These are phyloP conservation scores for Andrena fulva DNA, from an alignment of 2,888 invertebrate genomes.

Conservation along the genomic window DNA sequence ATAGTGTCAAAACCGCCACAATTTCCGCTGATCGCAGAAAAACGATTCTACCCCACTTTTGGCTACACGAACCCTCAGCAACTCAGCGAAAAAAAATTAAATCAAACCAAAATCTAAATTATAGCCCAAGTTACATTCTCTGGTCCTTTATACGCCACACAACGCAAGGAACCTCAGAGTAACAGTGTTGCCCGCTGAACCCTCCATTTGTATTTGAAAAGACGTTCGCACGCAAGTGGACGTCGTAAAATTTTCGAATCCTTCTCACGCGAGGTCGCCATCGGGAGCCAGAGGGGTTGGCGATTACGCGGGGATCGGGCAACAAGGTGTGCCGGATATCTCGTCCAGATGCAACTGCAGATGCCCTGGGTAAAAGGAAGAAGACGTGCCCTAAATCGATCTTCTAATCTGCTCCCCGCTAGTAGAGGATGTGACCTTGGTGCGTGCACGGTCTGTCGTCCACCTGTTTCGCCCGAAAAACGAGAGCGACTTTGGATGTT, in stretches of 20 bases:
- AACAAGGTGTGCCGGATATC: constrained; percentile 17
- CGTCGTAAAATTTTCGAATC: not conserved
- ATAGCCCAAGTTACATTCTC: not conserved
- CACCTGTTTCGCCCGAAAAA: constrained; percentile 72
- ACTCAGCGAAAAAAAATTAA: not conserved
- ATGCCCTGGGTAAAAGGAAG: constrained; percentile 11
- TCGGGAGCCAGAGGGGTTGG: not conserved
- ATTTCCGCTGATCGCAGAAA: not conserved
- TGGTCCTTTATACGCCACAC: not conserved
- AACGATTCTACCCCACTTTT: not conserved
- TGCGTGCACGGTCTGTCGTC: constrained; percentile 64
- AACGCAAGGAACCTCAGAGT: not conserved
- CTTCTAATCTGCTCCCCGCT: constrained; percentile 23
- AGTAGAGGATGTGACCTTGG: constrained; percentile 61
- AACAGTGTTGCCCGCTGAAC: not conserved
- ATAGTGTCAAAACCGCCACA: not conserved
- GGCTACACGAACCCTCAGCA: not conserved
- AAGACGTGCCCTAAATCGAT: constrained; percentile 12
- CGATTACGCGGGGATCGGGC: constrained; percentile 2
- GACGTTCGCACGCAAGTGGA: not conserved
- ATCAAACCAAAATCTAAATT: not conserved
- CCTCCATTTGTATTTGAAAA: not conserved
- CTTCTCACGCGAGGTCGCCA: not conserved
- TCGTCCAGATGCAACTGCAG: constrained; percentile 14
- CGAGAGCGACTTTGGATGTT: constrained; percentile 51